Evolutionary conservation across 2,888 invertebrate species (phyloP).

Genomic region (Plagiodera versicolora): DNA sequence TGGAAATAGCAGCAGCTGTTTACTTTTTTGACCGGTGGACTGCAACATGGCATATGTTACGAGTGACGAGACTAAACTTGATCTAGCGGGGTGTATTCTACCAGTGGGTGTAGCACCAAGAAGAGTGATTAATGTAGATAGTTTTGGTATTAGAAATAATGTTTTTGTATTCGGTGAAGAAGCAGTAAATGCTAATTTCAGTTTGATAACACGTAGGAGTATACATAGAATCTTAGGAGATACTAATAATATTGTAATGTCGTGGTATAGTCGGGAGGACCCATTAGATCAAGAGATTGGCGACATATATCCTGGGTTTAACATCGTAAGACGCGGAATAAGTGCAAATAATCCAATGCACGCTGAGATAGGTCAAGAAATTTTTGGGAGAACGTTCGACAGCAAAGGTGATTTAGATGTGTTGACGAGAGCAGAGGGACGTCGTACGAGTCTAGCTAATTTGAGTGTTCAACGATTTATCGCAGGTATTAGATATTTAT

Average conservation of each 20-base stretch:
- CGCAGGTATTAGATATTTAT: neutral
- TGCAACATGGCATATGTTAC: neutral
- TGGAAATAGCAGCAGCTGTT: neutral
- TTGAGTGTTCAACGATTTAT: neutral
- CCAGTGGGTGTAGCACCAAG: neutral
- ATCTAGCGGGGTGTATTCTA: neutral
- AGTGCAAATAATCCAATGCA: neutral
- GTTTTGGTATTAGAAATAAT: neutral
- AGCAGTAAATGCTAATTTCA: neutral
- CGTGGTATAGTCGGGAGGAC: neutral
- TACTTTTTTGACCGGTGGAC: neutral
- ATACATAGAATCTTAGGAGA: neutral
- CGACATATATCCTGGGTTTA: neutral
- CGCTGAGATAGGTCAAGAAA: neutral
- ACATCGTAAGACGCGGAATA: neutral
- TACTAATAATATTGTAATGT: neutral
- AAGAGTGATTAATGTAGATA: neutral
- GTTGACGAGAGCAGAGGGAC: neutral
- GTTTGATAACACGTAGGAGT: neutral
- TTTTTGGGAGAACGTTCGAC: neutral
- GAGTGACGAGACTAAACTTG: neutral
- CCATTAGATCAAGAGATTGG: neutral
- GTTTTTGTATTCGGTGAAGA: neutral
- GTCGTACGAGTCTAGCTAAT: neutral
- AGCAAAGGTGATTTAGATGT: neutral